Conservation (phyloP, 2,888 invertebrate genomes). For the Acheta domesticus region DNA sequence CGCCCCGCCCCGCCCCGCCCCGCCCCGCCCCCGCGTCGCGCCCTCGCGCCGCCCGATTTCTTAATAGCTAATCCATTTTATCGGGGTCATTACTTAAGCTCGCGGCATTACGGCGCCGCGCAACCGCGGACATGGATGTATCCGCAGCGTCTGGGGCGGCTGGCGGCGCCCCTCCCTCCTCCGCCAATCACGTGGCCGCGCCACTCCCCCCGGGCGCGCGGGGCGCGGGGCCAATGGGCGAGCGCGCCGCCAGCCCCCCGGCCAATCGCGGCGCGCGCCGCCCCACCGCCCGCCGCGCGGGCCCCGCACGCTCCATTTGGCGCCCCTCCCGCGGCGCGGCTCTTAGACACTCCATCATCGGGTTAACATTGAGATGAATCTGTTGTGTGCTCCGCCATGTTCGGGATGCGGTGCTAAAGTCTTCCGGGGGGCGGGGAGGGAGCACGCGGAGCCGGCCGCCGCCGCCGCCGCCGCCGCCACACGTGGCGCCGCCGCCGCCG, state of each 20-base stretch:
- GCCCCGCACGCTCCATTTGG: slow-evolving; percentile 7
- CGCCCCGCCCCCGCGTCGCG: not conserved
- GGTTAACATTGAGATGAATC: slow-evolving; percentile 28
- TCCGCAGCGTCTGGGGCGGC: not conserved
- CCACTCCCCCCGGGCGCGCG: not conserved
- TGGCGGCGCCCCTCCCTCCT: not conserved
- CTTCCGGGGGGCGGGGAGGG: slow-evolving; percentile 22
- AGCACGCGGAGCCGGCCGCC: not conserved
- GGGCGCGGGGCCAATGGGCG: slow-evolving; percentile 18
- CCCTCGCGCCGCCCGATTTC: not conserved
- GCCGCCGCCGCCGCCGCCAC: not conserved
- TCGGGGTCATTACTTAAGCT: not conserved
- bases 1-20: not conserved
- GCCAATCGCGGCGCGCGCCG: not conserved
- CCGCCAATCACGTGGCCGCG: slow-evolving; percentile 22
- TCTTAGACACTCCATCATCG: slow-evolving; percentile 30
- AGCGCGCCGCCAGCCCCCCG: not conserved
- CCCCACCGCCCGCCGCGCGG: slow-evolving; percentile 19
- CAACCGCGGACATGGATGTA: slow-evolving; percentile 7
- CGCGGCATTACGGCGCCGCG: not conserved
- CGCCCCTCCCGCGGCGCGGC: not conserved
- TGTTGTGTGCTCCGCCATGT: slow-evolving; percentile 30
- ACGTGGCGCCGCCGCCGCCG: slow-evolving; percentile 18
- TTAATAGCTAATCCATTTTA: slow-evolving; percentile 6
- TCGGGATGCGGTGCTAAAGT: slow-evolving; percentile 31